A percentile compares a stretch with the other conserved stretches of the same genome.
These are phyloP conservation scores for Alloplasta piceator DNA, from an alignment of 2,888 invertebrate genomes.

Conservation along the genomic window DNA sequence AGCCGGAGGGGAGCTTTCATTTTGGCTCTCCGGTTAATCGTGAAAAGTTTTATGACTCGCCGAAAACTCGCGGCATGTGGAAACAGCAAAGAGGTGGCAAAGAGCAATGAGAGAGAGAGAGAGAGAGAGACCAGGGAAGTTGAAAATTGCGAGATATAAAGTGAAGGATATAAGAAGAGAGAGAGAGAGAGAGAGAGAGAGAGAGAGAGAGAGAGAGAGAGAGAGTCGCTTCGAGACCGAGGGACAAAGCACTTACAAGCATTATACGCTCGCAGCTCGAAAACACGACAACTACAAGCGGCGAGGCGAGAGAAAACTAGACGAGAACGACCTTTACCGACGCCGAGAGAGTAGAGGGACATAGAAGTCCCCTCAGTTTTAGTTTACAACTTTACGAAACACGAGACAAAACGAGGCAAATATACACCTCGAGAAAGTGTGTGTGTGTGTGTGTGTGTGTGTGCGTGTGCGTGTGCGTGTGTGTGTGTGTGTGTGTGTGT, in stretches of 20 bases:
- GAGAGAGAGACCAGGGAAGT: slow-evolving; percentile 3
- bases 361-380: slow-evolving; percentile 32
- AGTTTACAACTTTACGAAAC: slow-evolving; percentile 60
- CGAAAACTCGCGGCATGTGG: slow-evolving; percentile 42
- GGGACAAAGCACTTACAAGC: slow-evolving; percentile 59
- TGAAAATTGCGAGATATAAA: slow-evolving; percentile 10
- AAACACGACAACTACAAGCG: slow-evolving; percentile 33
- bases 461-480: too few species aligned
- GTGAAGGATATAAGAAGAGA: neutral
- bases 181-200: slow-evolving; percentile 13
- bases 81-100: slow-evolving; percentile 29
- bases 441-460: too few species aligned
- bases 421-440: slow-evolving; percentile 12
- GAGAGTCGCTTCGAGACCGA: slow-evolving; percentile 23
- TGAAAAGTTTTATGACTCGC: slow-evolving; percentile 59
- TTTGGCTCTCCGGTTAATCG: slow-evolving; percentile 60
- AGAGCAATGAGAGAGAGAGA: neutral
- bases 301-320: slow-evolving; percentile 19
- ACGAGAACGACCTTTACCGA: slow-evolving; percentile 38
- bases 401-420: slow-evolving; percentile 37
- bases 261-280: slow-evolving; percentile 29
- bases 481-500: too few species aligned
- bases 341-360: slow-evolving; percentile 13
- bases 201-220: slow-evolving; percentile 5
- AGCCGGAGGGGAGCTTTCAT: slow-evolving; percentile 44